phyloP scores from a whole-genome alignment of 2,888 invertebrate species.

The Ctenicera cuprea region DNA sequence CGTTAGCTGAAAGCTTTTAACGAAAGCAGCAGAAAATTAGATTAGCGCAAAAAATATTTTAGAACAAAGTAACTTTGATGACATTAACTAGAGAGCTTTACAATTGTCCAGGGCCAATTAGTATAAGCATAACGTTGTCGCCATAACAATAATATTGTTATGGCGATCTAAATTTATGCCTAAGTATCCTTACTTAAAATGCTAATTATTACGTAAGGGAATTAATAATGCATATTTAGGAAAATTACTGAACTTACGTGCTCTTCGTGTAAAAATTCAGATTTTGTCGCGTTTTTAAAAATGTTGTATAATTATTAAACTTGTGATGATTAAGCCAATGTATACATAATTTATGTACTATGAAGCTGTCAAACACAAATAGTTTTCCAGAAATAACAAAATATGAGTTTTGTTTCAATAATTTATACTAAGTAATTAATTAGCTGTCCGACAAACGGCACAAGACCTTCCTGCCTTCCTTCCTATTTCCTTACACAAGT shows the following conservation, averaged over 20 bases:
- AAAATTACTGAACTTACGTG: slow-evolving; percentile 12
- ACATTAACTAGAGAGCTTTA: background rate
- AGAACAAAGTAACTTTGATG: background rate
- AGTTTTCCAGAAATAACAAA: too few species aligned
- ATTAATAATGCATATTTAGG: slow-evolving; percentile 13
- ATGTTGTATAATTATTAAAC: background rate
- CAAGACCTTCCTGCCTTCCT: too few species aligned
- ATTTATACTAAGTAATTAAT: too few species aligned
- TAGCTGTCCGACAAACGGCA: too few species aligned
- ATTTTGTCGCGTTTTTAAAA: slow-evolving; percentile 1
- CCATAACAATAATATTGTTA: background rate
- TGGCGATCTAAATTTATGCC: slow-evolving; percentile 6
- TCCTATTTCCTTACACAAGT: too few species aligned
- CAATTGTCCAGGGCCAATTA: background rate
- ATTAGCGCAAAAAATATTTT: slow-evolving; percentile 2
- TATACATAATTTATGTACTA: background rate
- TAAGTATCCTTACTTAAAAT: background rate
- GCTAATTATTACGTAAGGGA: background rate
- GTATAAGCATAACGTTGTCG: slow-evolving; percentile 6
- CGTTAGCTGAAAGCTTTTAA: background rate
- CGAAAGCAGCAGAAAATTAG: background rate
- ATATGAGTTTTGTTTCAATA: too few species aligned
- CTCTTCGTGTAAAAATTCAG: slow-evolving; percentile 1
- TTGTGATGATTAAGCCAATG: background rate
- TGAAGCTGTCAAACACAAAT: background rate